A percentile compares a stretch with the other conserved stretches of the same genome.
These are phyloP conservation scores for Tuta absoluta DNA, from an alignment of 2,888 invertebrate genomes.

Conservation along the genomic window DNA sequence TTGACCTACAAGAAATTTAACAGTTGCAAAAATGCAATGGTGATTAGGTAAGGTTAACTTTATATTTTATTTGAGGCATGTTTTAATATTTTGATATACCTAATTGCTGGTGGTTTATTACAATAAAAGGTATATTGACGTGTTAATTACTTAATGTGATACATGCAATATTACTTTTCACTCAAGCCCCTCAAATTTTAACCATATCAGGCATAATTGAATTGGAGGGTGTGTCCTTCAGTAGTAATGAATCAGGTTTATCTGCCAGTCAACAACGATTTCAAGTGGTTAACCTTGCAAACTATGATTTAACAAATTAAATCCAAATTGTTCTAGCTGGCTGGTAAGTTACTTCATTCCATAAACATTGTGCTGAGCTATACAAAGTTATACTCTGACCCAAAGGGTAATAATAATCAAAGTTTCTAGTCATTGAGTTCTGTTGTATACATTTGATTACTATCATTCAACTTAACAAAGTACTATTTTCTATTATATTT, in stretches of 20 bases:
- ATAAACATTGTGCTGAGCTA: no score
- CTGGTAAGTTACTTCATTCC: not conserved
- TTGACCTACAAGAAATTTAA: not conserved
- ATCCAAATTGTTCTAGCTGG: not conserved
- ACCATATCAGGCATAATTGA: conserved; percentile 11
- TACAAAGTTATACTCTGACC: no score
- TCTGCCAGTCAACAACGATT: conserved; percentile 2
- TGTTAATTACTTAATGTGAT: conserved; percentile 4
- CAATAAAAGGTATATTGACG: not conserved
- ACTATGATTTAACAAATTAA: not conserved
- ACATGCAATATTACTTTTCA: not conserved
- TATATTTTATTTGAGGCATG: not conserved
- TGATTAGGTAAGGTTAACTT: conserved; percentile 12
- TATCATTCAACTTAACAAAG: no score
- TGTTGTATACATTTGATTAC: no score
- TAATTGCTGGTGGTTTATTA: not conserved
- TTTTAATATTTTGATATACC: not conserved
- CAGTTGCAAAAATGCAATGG: conserved; percentile 13
- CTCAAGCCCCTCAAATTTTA: not conserved
- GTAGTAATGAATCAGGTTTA: conserved; percentile 9
- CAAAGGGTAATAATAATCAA: no score
- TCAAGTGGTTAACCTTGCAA: conserved; percentile 7
- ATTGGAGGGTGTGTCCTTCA: conserved; percentile 24
- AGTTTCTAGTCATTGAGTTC: no score
- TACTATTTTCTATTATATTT: no score